Percentiles rank a stretch among this genome's conserved stretches.
Conservation (phyloP, 2,888 invertebrate species). For the Protula sp. region DNA sequence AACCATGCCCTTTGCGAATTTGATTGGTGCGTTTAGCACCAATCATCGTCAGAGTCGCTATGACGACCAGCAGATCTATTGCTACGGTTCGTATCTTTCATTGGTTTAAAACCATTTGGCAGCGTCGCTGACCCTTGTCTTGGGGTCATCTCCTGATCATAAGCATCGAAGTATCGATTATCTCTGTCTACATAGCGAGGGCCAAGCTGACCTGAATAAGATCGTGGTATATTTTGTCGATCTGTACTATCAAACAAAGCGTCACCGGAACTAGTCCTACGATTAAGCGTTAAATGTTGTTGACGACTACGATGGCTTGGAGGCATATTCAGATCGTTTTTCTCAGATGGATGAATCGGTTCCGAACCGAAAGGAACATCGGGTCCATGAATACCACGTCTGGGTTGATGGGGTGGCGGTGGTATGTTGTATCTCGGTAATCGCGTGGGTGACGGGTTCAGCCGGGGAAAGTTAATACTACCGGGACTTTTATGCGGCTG, state of each 20-base stretch:
- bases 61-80: no score
- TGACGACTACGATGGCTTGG: background rate
- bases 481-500: slow-evolving; percentile 48
- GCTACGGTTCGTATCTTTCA: slow-evolving; percentile 34
- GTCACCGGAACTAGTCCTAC: background rate
- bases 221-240: background rate
- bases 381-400: no score
- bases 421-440: background rate
- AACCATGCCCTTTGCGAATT: no score
- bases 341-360: background rate
- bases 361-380: no score
- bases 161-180: background rate
- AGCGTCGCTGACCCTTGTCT: slow-evolving; percentile 54
- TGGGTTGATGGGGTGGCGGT: background rate
- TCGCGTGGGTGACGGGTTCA: slow-evolving; percentile 69
- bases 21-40: no score
- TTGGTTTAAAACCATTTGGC: slow-evolving; percentile 84
- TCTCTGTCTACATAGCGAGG: background rate
- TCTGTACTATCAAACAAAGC: background rate
- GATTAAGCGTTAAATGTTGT: background rate
- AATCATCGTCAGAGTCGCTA: no score
- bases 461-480: slow-evolving; percentile 78
- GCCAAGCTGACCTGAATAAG: background rate
- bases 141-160: background rate
- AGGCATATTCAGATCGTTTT: background rate